Conservation (phyloP, 2,113 vertebrate species). For the Pica pica region DNA sequence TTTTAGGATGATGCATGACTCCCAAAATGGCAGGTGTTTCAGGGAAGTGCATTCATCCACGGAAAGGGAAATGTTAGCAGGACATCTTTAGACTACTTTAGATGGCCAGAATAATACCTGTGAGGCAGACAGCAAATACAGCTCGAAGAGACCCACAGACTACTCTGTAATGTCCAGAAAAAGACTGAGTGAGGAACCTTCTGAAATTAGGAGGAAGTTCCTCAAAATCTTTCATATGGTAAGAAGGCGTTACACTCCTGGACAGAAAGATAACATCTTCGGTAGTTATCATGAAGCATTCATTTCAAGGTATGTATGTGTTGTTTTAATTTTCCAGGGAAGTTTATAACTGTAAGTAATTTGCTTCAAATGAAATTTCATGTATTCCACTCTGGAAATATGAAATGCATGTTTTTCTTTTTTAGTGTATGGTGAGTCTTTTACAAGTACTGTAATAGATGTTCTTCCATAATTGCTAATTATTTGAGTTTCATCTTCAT, state of each 20-base stretch:
- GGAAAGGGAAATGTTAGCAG: not conserved
- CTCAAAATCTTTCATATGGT: not conserved
- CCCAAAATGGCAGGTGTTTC: not conserved
- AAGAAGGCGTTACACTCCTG: not conserved
- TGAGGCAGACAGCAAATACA: not conserved
- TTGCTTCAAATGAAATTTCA: not conserved
- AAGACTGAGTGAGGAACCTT: not conserved
- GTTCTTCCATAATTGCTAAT: conserved; percentile 24
- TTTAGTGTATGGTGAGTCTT: not conserved
- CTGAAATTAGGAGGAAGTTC: not conserved
- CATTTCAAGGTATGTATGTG: not conserved
- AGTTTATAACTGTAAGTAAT: not conserved
- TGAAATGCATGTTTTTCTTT: not conserved
- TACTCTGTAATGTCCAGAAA: not conserved
- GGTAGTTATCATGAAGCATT: not conserved
- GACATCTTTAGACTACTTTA: not conserved
- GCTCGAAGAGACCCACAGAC: not conserved
- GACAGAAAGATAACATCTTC: not conserved
- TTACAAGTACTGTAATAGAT: not conserved
- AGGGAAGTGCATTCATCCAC: not conserved
- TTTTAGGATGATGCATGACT: not conserved
- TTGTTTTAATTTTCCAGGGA: not conserved
- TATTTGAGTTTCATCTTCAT: conserved; percentile 36
- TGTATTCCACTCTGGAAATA: not conserved
- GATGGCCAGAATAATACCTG: not conserved